Percentiles rank a stretch among this genome's conserved stretches.
These are phyloP conservation scores for Lutjanus argentimaculatus DNA, from an alignment of 2,797 vertebrate genomes.

Conservation along the genomic window DNA sequence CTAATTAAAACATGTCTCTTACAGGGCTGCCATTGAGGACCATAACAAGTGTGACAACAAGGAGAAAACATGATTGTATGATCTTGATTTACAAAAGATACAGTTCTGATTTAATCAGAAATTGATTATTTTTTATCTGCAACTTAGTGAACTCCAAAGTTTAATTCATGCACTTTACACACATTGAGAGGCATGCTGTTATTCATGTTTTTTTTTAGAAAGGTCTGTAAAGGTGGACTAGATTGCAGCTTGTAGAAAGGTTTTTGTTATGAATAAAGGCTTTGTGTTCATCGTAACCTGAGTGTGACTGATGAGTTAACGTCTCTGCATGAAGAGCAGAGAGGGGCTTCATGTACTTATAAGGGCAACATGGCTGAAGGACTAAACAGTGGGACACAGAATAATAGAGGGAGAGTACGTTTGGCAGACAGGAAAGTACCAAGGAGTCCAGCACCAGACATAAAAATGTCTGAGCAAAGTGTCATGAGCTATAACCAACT, in stretches of 20 bases:
- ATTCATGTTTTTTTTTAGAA: background rate
- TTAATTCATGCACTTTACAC: constrained; percentile 70
- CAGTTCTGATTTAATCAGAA: constrained; percentile 9
- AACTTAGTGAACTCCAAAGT: constrained; percentile 28
- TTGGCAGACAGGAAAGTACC: constrained; percentile 18
- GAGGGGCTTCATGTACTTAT: constrained; percentile 74
- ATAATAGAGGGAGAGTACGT: constrained; percentile 41
- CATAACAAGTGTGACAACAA: constrained; percentile 39
- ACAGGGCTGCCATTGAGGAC: constrained; percentile 74
- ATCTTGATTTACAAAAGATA: background rate
- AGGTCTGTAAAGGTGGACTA: constrained; percentile 25
- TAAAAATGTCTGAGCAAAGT: constrained; percentile 17
- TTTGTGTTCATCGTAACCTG: constrained; percentile 57
- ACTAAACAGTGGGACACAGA: constrained; percentile 57
- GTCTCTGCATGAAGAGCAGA: constrained; percentile 32
- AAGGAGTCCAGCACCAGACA: constrained; percentile 27
- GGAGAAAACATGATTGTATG: constrained; percentile 65
- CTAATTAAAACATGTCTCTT: constrained; percentile 20
- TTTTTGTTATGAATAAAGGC: constrained; percentile 75
- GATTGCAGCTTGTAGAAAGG: constrained; percentile 30
- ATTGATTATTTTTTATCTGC: background rate
- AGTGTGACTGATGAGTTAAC: constrained; percentile 58
- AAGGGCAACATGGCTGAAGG: constrained; percentile 69
- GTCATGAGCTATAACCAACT: background rate
- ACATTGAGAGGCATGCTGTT: constrained; percentile 2